These are phyloP conservation scores for Sebastes dallii DNA, from an alignment of 2,797 vertebrate genomes.

Conservation along the genomic window DNA sequence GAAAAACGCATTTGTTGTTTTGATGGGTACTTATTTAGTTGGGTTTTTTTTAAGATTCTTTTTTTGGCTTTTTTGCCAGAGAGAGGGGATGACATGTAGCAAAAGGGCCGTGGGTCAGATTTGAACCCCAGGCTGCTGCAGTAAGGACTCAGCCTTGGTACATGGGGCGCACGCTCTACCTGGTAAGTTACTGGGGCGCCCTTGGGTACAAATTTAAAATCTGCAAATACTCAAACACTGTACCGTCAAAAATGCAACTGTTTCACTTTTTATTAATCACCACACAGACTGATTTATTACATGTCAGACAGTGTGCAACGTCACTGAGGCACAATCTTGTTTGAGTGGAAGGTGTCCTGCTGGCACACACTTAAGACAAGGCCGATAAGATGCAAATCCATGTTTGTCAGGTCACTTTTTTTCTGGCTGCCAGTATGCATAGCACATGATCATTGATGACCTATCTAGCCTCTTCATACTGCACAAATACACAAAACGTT, in stretches of 20 bases:
- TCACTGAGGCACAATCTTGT: not conserved
- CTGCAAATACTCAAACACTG: not conserved
- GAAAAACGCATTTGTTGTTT: not conserved
- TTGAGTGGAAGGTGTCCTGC: not conserved
- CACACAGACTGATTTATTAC: not conserved
- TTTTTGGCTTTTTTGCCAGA: too few relatives aligned
- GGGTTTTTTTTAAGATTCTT: too few relatives aligned
- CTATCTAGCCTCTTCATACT: not conserved
- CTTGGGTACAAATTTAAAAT: too few relatives aligned
- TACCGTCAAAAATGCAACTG: not conserved
- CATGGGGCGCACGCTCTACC: too few relatives aligned
- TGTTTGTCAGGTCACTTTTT: not conserved
- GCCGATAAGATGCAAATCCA: not conserved
- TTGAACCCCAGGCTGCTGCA: too few relatives aligned
- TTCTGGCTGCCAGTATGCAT: not conserved
- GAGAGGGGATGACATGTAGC: too few relatives aligned
- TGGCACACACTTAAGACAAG: not conserved
- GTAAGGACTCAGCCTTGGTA: not conserved
- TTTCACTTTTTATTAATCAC: not conserved
- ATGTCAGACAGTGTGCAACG: not conserved
- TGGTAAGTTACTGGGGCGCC: too few relatives aligned
- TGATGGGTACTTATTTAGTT: not conserved
- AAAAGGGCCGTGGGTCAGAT: too few relatives aligned
- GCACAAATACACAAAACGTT: not conserved
- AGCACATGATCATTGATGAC: not conserved